Conservation (phyloP, 2,113 vertebrate genomes). For the Crotalus helleri region DNA sequence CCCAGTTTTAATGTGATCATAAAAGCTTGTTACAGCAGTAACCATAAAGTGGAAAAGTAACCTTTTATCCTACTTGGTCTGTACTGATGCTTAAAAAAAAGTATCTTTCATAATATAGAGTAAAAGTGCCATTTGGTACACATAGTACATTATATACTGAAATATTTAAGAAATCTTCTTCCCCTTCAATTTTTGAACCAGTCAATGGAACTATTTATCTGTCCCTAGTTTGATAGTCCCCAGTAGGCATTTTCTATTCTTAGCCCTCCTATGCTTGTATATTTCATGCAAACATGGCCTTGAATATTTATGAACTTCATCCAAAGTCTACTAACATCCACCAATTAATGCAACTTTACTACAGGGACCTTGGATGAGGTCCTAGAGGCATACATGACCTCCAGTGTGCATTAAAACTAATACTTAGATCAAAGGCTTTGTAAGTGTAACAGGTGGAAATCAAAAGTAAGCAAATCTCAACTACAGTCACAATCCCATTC, state of each 20-base stretch:
- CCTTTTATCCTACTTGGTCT: not conserved
- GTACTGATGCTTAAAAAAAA: not conserved
- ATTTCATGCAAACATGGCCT: not conserved
- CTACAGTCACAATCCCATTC: not conserved
- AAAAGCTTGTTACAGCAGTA: not conserved
- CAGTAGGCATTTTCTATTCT: not conserved
- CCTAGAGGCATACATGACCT: not conserved
- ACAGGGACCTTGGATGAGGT: not conserved
- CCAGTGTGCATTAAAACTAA: not conserved
- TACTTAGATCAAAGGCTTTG: not conserved
- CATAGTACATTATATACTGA: not conserved
- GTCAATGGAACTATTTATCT: not conserved
- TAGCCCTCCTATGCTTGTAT: not conserved
- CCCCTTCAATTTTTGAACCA: not conserved
- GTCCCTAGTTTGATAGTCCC: not conserved
- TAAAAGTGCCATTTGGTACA: not conserved
- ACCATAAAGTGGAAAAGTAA: not conserved
- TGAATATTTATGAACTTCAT: constrained; percentile 1
- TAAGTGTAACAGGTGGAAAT: not conserved
- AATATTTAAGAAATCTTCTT: not conserved
- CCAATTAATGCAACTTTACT: not conserved
- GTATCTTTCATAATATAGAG: not conserved
- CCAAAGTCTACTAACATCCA: not conserved
- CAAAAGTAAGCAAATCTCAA: constrained; percentile 1
- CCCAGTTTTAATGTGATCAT: not conserved